A percentile compares a stretch with the other conserved stretches of the same genome.
phyloP scores from a whole-genome alignment of 2,797 vertebrate species.

The Betta splendens region DNA sequence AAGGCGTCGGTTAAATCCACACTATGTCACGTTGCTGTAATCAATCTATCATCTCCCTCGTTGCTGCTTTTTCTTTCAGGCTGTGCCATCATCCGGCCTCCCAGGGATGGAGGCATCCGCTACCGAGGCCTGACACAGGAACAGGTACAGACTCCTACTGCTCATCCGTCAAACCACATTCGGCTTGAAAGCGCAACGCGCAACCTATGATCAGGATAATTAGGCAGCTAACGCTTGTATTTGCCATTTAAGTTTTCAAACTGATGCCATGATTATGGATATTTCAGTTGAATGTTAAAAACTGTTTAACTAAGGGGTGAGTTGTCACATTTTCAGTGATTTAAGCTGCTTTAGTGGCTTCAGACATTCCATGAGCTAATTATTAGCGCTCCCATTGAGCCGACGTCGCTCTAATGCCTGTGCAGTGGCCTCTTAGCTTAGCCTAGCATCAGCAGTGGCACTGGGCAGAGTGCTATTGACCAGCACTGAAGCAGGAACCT shows the following conservation, averaged over 20 bases:
- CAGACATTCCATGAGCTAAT: not conserved
- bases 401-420: not conserved
- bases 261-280: not conserved
- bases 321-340: not conserved
- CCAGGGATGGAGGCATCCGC: constrained; percentile 92
- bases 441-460: not conserved
- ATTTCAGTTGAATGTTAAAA: not conserved
- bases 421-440: not conserved
- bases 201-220: not conserved
- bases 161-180: not conserved
- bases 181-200: not conserved
- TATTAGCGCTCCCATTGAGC: not conserved
- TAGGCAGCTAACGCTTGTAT: not conserved
- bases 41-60: constrained; percentile 30
- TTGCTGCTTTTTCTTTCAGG: constrained; percentile 71
- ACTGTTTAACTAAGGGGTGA: not conserved
- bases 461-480: not conserved
- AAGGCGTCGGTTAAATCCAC: constrained; percentile 45
- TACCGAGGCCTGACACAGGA: constrained; percentile 93
- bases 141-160: constrained; percentile 69
- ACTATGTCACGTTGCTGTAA: constrained; percentile 32
- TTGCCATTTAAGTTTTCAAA: not conserved
- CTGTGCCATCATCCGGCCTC: constrained; percentile 91
- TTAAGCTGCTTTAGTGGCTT: not conserved
- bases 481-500: not conserved